Base-by-base conservation (phyloP, 1,140 invertebrate species). In the Panagrolaimus sp. region DNA sequence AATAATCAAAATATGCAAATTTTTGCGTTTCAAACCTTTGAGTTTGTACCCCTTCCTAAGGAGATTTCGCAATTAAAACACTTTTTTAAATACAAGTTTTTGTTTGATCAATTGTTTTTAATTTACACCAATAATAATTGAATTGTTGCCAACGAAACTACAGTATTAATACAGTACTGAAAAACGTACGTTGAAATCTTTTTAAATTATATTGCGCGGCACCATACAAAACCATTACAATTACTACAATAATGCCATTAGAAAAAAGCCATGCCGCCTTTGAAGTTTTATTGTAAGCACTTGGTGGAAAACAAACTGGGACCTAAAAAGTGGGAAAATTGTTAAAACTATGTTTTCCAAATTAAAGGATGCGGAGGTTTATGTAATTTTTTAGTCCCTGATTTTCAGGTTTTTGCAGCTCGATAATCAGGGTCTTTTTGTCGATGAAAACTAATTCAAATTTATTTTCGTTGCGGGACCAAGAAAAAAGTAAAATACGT, bases 131-230 rank as follows among this genome's bases (percentile, higher is more conserved):
- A 3, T 4, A 21, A 2, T 15, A 4, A 5, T 2, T 52, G 3
- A 17, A 5, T 52, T 52, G 24, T 6, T n/a, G n/a, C n/a, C n/a
- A n/a, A n/a, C n/a, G n/a, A n/a, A n/a, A 38, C 32, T 38, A 38
- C 32, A 4, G 32, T 38, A 38, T 38, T 38, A 38, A 38, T 38
- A 38, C 7, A 38, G 7, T 38, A 2, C 7, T 38, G 9, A 10
- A 55, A 55, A 21, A 24, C 8, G 9, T 55, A 55, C 52, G 14
- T 58, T 58, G 52, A 17, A 21, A 26, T 28, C 28, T 21, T 21
- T 58, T 58, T 12, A 58, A 58, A 21, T 58, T 58, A 58, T 58
- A 58, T 26, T 58, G 52, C 17, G 28, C 52, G 2, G 52, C 52
- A 26, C 21, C 28, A 28, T 58, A 58, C 21, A 58, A 28, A 58